These are phyloP conservation scores for Phoebastria nigripes DNA, from an alignment of 2,797 vertebrate species.

Conservation along the genomic window DNA sequence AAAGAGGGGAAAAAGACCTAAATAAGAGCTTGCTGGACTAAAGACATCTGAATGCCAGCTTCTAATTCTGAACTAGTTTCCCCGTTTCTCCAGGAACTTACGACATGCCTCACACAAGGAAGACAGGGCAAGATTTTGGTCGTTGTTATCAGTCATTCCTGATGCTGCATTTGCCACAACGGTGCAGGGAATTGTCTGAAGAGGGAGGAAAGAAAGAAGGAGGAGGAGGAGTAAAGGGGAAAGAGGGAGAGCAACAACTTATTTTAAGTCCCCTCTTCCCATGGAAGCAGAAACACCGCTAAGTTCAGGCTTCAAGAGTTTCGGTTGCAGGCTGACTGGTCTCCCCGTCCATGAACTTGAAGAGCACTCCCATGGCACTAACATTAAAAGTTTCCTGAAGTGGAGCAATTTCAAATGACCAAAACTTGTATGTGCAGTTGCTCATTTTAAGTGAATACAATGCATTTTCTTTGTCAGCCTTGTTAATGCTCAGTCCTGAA, in stretches of 20 bases:
- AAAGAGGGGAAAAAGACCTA: neutral
- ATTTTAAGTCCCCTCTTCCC: neutral
- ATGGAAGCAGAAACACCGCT: neutral
- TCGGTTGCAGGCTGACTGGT: neutral
- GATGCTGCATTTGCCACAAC: neutral
- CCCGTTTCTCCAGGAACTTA: neutral
- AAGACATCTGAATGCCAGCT: neutral
- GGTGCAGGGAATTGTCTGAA: neutral
- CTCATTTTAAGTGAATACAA: neutral
- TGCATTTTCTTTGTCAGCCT: neutral
- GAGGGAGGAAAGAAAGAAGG: neutral
- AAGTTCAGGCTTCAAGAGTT: neutral
- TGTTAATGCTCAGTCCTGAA: neutral
- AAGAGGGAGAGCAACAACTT: neutral
- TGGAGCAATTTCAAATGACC: neutral
- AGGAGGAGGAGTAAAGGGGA: neutral
- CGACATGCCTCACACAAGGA: neutral
- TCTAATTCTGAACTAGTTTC: neutral
- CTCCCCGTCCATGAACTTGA: neutral
- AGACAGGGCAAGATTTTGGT: neutral
- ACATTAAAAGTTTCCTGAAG: neutral
- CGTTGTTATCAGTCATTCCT: neutral
- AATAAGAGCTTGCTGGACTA: neutral
- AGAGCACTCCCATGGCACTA: neutral
- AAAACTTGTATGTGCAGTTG: neutral